Percentiles rank a stretch among this genome's conserved stretches.
These are phyloP conservation scores for Bruchidius siliquastri DNA, from an alignment of 2,888 invertebrate species.

Conservation along the genomic window DNA sequence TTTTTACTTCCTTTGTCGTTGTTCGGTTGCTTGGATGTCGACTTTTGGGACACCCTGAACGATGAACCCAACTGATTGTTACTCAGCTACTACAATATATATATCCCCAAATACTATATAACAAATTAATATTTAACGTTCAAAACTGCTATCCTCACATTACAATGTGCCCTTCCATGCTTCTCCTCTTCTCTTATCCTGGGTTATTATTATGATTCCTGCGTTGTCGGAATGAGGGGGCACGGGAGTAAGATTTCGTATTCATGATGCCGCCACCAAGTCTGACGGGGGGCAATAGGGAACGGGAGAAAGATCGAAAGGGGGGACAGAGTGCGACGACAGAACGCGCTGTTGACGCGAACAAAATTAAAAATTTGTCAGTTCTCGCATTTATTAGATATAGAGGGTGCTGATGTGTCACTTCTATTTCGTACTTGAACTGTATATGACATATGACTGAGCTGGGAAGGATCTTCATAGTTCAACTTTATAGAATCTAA, in stretches of 20 bases:
- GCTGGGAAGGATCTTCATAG: too few relatives aligned
- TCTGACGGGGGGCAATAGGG: not conserved
- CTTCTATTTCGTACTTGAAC: too few relatives aligned
- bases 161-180: not conserved
- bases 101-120: too few relatives aligned
- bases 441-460: too few relatives aligned
- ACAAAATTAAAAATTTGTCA: not conserved
- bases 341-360: not conserved
- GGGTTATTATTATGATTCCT: conserved; percentile 25
- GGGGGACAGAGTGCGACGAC: not conserved
- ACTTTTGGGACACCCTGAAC: too few relatives aligned
- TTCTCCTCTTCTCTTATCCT: not conserved
- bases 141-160: not conserved
- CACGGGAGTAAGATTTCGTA: conserved; percentile 19
- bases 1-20: too few relatives aligned
- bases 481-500: too few relatives aligned
- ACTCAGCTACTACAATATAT: too few relatives aligned
- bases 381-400: not conserved
- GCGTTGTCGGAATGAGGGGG: conserved; percentile 18
- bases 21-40: too few relatives aligned
- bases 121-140: too few relatives aligned
- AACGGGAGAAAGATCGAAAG: not conserved
- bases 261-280: conserved; percentile 14
- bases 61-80: too few relatives aligned
- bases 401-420: not conserved